phyloP scores from a whole-genome alignment of 2,797 vertebrate species.

The Galaxias olidus region DNA sequence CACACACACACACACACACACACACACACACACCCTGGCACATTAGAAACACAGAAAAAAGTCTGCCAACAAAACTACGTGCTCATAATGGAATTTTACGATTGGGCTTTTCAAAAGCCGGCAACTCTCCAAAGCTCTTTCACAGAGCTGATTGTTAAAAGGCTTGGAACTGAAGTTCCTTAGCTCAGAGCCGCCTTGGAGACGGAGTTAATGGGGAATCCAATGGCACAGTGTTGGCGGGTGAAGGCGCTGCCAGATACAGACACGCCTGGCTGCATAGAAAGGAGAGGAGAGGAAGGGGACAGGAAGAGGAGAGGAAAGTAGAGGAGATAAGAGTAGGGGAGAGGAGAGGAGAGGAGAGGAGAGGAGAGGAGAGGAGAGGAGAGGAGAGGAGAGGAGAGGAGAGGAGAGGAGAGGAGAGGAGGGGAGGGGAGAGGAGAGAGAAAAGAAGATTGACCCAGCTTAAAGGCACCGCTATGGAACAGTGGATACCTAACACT shows the following conservation, averaged over 20 bases:
- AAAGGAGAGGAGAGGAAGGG: conserved; percentile 22
- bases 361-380: conserved; percentile 21
- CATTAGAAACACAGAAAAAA: conserved; percentile 14
- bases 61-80: conserved; percentile 34
- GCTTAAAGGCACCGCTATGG: conserved; percentile 44
- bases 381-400: conserved; percentile 18
- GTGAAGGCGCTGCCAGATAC: conserved; percentile 50
- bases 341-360: conserved; percentile 3
- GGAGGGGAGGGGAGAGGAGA: conserved; percentile 12
- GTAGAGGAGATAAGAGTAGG: conserved; percentile 2
- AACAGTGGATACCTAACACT: conserved; percentile 18
- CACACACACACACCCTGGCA: conserved; percentile 20
- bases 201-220: conserved; percentile 48
- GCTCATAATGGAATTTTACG: conserved; percentile 1
- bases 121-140: conserved; percentile 50
- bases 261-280: conserved; percentile 20
- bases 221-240: conserved; percentile 22
- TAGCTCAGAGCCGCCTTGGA: conserved; percentile 22
- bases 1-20: conserved; percentile 17
- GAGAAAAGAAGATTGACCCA: conserved; percentile 23
- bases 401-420: conserved; percentile 15
- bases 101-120: conserved; percentile 32
- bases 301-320: conserved; percentile 12
- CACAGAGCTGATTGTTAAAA: conserved; percentile 33
- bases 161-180: conserved; percentile 43